Evolutionary conservation across 53 echinoderm and acorn worm species (phyloP).

Genomic region (Echinometra lucunter): DNA sequence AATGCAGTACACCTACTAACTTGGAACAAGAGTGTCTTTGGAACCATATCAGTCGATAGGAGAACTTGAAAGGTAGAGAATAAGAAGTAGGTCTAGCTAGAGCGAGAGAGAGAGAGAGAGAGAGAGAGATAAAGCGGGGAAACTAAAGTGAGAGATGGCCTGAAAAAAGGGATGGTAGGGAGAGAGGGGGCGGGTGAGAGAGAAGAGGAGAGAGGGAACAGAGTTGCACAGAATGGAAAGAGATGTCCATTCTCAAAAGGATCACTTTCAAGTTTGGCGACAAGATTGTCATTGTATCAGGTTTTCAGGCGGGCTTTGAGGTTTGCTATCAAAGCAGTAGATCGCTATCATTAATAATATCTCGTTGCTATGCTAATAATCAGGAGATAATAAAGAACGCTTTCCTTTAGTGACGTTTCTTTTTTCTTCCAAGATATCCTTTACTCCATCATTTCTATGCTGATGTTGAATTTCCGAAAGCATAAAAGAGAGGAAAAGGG

Average conservation of each 20-base stretch:
- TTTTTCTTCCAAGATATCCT: not conserved
- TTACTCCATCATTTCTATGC: not conserved
- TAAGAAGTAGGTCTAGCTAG: too few relatives aligned
- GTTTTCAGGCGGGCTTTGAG: not conserved
- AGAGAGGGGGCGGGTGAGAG: too few relatives aligned
- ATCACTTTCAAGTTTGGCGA: conserved; percentile 33
- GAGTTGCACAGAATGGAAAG: too few relatives aligned
- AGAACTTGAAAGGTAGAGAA: not conserved
- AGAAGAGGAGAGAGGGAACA: too few relatives aligned
- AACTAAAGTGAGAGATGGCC: not conserved
- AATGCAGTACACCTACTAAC: not conserved
- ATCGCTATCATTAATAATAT: not conserved
- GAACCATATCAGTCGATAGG: not conserved
- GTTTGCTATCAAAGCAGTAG: not conserved
- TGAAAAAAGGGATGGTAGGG: too few relatives aligned
- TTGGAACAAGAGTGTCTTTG: not conserved
- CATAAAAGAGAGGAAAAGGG: too few relatives aligned
- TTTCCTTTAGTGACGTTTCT: too few relatives aligned
- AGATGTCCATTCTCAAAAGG: not conserved
- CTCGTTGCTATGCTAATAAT: not conserved
- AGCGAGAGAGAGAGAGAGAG: not conserved
- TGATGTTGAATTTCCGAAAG: not conserved
- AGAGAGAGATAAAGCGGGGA: not conserved
- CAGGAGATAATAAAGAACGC: not conserved
- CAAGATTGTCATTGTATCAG: conserved; percentile 23